phyloP scores from a whole-genome alignment of 2,888 invertebrate genomes.

The Margaritifera margaritifera region DNA sequence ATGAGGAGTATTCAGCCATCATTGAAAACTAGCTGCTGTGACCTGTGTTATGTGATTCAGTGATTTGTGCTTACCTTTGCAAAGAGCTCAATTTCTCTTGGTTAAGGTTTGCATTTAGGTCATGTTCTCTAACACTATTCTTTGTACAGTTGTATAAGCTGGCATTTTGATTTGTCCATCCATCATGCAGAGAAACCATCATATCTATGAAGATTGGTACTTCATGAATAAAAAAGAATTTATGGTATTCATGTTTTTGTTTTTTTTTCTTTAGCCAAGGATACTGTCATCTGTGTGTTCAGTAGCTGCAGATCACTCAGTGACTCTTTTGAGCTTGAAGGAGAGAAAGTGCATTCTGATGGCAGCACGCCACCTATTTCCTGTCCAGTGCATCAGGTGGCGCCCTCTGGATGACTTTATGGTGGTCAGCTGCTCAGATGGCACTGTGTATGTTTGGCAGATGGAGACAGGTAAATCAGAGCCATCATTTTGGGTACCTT shows the following conservation, averaged over 20 bases:
- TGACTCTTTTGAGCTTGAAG: conserved; percentile 90
- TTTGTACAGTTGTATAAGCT: too few relatives aligned
- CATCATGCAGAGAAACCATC: too few relatives aligned
- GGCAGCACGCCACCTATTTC: conserved; percentile 94
- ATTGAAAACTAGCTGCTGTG: too few relatives aligned
- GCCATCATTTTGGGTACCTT: not conserved
- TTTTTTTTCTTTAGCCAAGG: conserved; percentile 79
- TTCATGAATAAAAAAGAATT: too few relatives aligned
- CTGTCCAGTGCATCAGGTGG: conserved; percentile 96
- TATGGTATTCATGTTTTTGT: not conserved
- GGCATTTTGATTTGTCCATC: too few relatives aligned
- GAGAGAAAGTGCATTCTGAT: conserved; percentile 96
- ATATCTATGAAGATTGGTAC: too few relatives aligned
- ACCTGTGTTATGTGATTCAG: too few relatives aligned
- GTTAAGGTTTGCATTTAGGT: too few relatives aligned
- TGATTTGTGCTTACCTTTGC: too few relatives aligned
- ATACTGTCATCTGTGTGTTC: conserved; percentile 96
- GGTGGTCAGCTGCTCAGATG: conserved; percentile 97
- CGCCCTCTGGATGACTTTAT: conserved; percentile 97
- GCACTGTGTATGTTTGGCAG: conserved; percentile 99
- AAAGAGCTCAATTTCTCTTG: too few relatives aligned
- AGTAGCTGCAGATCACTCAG: conserved; percentile 97
- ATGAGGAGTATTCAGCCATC: too few relatives aligned
- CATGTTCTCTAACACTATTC: too few relatives aligned
- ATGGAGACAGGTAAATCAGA: conserved; percentile 90